Base-by-base conservation (phyloP, 2,888 invertebrate genomes). In the Eledona agricola region DNA sequence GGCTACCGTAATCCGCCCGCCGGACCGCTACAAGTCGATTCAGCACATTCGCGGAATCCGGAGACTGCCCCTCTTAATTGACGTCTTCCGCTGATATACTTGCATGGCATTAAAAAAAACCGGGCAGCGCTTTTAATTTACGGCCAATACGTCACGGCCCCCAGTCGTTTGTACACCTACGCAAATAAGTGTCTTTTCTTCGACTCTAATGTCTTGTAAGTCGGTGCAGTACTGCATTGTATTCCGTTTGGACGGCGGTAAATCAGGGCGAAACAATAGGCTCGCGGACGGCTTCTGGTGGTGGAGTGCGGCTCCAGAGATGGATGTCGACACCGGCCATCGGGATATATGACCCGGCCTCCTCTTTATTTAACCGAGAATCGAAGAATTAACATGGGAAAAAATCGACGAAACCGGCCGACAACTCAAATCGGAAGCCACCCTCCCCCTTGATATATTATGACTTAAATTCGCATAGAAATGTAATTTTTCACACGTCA, bases 401-500 rank as follows among this genome's bases (percentile, higher is more conserved):
- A 19, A 19, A 5, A 6, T 19, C 6, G 20, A 19, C 4, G 6
- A 19, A 5, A 19, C 20, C 4, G 20, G 20, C 4, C 20, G 20
- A 4, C 20, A 6, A 4, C 20, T 6, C 20, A 6, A 6, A 9
- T 17, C 34, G 4, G 7, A 4, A 7, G 10, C 11, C 28, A 12
- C 11, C 9, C n/a, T n/a, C 6, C 52, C 50, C 55, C n/a, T n/a
- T 70, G 66, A 72, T 70, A 70, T 68, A 70, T 71, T 65, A 69
- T 65, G 65, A 64, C 62, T 65, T 68, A 70, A 69, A 67, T 67
- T 71, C 67, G 66, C 65, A 67, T 67, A 67, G 69, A 70, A 69
- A 71, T 65, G 72, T 71, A 73, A 74, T 73, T 71, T 74, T 69
- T 73, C 71, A 71, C 65, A 67, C 67, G 73, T 74, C 74, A 69